phyloP scores from a whole-genome alignment of 2,113 vertebrate species.

The Salvator merianae region DNA sequence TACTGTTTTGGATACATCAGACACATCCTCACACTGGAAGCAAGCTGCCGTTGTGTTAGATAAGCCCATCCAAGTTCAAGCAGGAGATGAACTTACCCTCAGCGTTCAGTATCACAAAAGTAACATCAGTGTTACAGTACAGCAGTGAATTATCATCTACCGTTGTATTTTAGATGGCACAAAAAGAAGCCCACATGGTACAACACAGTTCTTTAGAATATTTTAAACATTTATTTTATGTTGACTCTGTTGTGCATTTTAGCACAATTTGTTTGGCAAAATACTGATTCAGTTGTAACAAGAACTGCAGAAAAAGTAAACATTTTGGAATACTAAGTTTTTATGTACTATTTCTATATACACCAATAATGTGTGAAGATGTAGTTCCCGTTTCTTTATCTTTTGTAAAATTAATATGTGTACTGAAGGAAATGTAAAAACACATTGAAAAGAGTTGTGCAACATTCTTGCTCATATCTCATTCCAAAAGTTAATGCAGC shows the following conservation, averaged over 20 bases:
- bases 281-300: not conserved
- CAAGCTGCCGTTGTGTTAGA: slow-evolving; percentile 92
- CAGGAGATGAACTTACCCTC: slow-evolving; percentile 83
- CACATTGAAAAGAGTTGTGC: not conserved
- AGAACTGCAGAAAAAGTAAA: not conserved
- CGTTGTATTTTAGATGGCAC: not conserved
- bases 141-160: slow-evolving; percentile 34
- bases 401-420: not conserved
- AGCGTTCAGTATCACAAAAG: slow-evolving; percentile 88
- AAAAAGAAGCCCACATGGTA: not conserved
- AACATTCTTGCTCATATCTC: not conserved
- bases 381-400: not conserved
- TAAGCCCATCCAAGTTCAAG: slow-evolving; percentile 81
- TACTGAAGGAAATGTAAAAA: not conserved
- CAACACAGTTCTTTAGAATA: not conserved
- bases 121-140: slow-evolving; percentile 87
- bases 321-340: not conserved
- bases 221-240: not conserved
- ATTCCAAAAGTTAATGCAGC: not conserved
- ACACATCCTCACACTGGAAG: slow-evolving; percentile 91
- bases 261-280: not conserved
- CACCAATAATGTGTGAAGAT: too few relatives aligned
- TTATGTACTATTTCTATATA: not conserved
- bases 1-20: slow-evolving; percentile 83
- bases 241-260: not conserved